These are phyloP conservation scores for Taenioides sp. DNA, from an alignment of 2,797 vertebrate genomes.

Conservation along the genomic window DNA sequence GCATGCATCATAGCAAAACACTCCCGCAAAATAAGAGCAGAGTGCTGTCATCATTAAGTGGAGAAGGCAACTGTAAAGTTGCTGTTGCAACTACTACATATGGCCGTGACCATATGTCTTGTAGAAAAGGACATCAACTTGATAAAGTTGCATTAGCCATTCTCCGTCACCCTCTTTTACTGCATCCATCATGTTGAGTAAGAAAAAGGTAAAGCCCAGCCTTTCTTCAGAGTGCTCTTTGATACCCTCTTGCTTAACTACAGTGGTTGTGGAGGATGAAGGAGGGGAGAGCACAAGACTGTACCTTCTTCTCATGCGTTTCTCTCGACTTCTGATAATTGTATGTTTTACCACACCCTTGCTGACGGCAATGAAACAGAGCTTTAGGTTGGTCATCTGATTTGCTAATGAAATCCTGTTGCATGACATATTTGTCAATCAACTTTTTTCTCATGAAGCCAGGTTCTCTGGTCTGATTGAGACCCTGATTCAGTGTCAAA, in stretches of 20 bases:
- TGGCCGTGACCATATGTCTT: not conserved
- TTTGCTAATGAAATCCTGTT: not conserved
- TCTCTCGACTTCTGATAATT: not conserved
- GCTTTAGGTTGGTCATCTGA: not conserved
- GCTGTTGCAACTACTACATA: not conserved
- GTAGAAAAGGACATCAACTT: not conserved
- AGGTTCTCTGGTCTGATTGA: no score
- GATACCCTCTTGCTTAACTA: not conserved
- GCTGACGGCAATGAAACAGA: not conserved
- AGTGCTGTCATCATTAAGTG: not conserved
- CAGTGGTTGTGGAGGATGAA: not conserved
- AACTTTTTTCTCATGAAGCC: not conserved
- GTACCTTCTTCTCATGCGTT: not conserved
- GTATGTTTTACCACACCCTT: not conserved
- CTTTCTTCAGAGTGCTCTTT: not conserved
- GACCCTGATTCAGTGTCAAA: not conserved
- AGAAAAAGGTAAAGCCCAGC: not conserved
- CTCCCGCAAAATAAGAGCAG: not conserved
- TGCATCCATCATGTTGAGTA: not conserved
- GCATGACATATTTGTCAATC: not conserved
- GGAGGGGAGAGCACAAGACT: not conserved
- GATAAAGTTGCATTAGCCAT: not conserved
- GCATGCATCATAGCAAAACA: not conserved
- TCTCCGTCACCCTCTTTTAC: not conserved
- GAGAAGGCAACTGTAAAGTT: not conserved